Conservation (phyloP, 2,888 invertebrate genomes). For the Phyto melanocephala region DNA sequence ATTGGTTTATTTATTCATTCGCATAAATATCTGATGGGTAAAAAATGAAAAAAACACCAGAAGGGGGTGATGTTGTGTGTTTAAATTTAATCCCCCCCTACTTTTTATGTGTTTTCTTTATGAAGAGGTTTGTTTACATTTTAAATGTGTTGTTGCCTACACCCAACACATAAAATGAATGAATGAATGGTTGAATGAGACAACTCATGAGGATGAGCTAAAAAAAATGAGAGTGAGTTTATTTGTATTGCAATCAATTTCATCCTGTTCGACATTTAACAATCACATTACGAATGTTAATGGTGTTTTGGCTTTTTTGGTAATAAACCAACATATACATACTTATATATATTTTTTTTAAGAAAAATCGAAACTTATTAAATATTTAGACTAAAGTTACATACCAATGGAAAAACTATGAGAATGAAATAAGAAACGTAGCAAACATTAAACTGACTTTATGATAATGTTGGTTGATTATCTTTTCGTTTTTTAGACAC, state of each 20-base stretch:
- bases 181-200: constrained; percentile 7
- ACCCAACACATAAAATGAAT: neutral
- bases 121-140: constrained; percentile 59
- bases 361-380: constrained; percentile 78
- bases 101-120: constrained; percentile 54
- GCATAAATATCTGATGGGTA: constrained; percentile 28
- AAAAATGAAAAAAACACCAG: neutral
- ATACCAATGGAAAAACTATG: constrained; percentile 11
- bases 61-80: neutral
- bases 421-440: constrained; percentile 65
- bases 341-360: constrained; percentile 50
- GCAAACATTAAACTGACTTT: constrained; percentile 74
- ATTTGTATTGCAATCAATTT: constrained; percentile 61
- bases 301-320: constrained; percentile 47
- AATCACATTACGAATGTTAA: constrained; percentile 65
- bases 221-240: constrained; percentile 21
- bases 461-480: constrained; percentile 71
- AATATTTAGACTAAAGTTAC: constrained; percentile 75
- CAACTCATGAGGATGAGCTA: constrained; percentile 36
- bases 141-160: constrained; percentile 50
- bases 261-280: constrained; percentile 63
- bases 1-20: constrained; percentile 58
- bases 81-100: neutral
- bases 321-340: neutral
- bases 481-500: no score